Conservation (phyloP, 2,113 vertebrate species). For the Cephalopholis sonnerati region DNA sequence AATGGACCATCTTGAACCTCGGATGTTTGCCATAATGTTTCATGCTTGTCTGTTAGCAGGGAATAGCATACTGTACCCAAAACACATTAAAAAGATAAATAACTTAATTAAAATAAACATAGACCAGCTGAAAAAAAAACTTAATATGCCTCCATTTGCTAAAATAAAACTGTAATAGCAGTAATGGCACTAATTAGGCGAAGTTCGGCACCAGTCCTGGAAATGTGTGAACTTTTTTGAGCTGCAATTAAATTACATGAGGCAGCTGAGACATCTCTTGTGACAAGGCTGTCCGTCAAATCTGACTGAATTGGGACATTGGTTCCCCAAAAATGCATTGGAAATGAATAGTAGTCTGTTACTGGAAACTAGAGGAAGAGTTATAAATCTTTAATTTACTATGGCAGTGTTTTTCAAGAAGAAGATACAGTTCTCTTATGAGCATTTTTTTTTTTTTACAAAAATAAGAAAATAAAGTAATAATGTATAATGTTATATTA, state of each 20-base stretch:
- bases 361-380: constrained; percentile 20
- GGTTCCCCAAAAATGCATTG: constrained; percentile 24
- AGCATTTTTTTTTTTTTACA: not conserved
- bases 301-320: constrained; percentile 65
- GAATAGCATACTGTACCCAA: not conserved
- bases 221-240: constrained; percentile 42
- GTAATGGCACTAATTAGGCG: constrained; percentile 31
- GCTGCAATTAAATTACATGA: constrained; percentile 50
- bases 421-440: not conserved
- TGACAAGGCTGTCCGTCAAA: constrained; percentile 61
- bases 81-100: not conserved
- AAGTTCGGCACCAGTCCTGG: constrained; percentile 1
- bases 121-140: not conserved
- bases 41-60: not conserved
- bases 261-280: constrained; percentile 43
- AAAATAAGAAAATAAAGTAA: not conserved
- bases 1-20: constrained; percentile 10
- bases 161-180: not conserved
- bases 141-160: constrained; percentile 1
- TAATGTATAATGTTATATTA: not conserved
- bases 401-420: not conserved
- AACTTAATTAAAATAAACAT: not conserved
- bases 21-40: not conserved
- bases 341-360: constrained; percentile 52
- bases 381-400: constrained; percentile 5